A percentile compares a stretch with the other conserved stretches of the same genome.
Conservation (phyloP, 2,113 vertebrate genomes). For the Xyrauchen texanus region DNA sequence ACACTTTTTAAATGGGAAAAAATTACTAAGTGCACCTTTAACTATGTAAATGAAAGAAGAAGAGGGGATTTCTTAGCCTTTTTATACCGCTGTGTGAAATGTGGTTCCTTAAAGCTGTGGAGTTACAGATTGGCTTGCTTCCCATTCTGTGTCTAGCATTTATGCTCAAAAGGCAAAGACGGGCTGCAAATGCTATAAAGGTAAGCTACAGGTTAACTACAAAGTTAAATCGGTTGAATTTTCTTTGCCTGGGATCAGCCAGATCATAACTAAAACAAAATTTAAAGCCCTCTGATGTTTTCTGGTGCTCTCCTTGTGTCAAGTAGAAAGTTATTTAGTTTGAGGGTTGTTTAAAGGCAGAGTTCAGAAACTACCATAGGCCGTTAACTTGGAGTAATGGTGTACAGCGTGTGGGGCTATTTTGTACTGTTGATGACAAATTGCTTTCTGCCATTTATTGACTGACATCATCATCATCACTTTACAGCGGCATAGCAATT, state of each 20-base stretch:
- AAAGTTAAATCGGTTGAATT: constrained; percentile 23
- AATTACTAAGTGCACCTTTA: too few relatives aligned
- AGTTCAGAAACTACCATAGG: neutral
- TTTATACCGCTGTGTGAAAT: too few relatives aligned
- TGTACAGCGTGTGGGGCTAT: neutral
- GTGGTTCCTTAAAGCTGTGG: too few relatives aligned
- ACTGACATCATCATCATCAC: constrained; percentile 24
- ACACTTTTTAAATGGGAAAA: too few relatives aligned
- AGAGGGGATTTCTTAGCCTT: too few relatives aligned
- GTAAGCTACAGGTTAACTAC: too few relatives aligned
- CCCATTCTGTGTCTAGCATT: constrained; percentile 18
- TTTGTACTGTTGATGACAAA: neutral
- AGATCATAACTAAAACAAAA: constrained; percentile 47
- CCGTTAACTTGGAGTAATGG: neutral
- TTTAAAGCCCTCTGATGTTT: constrained; percentile 31
- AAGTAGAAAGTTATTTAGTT: neutral
- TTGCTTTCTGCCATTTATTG: neutral
- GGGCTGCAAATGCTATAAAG: constrained; percentile 4
- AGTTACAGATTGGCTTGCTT: constrained; percentile 1
- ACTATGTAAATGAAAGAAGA: too few relatives aligned
- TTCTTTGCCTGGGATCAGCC: constrained; percentile 34
- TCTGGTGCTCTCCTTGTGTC: neutral
- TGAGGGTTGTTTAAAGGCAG: neutral
- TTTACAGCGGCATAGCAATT: constrained; percentile 7
- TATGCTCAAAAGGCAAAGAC: constrained; percentile 18